Base-by-base conservation (phyloP, 92 coral and sea anemone genomes). In the Plumapathes pennacea region DNA sequence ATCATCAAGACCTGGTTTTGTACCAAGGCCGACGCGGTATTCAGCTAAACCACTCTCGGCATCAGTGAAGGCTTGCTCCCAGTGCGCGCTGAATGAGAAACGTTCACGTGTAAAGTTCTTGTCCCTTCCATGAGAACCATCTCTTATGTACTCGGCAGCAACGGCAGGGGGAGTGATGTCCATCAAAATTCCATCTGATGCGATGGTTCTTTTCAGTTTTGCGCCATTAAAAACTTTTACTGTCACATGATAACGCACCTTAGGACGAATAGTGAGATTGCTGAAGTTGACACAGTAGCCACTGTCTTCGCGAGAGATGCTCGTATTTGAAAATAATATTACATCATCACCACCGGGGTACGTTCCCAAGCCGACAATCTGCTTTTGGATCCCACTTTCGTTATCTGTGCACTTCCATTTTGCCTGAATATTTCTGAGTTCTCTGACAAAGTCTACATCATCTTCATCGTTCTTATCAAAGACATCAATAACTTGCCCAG, bases 1-100 rank as follows among this genome's bases (percentile, higher is more conserved):
- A 56, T 89, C 88, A 10, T 77, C 69, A 10, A 39, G 34, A 30
- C 90, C 91, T 20, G 86, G 92, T 30, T 52, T 65, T 0, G 80
- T 67, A 3, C 97, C 97, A 36, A 89, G 71, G 5, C 92, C 97
- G 15, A 85, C 77, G 15, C 29, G 41, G 46, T 75, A 89, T 25
- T 79, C 82, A 0, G 12, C 63, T 14, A 89, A 32, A 1, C 89
- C 89, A 64, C 92, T 89, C 50, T 89, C 97, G 6, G 85, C 76
- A 53, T 89, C 97, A 2, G 67, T 51, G 46, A 84, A 89, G 0
- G 97, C 97, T 60, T 89, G 84, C 13, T 84, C 83, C 97, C 97
- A 89, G 30, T 85, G 92, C 28, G 83, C 81, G 28, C 83, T 79
- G 57, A 57, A 89, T 5, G 38, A 21, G 4, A 51, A 78, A 4